phyloP scores from a whole-genome alignment of 1,140 invertebrate species.

The Charaxes varanes region DNA sequence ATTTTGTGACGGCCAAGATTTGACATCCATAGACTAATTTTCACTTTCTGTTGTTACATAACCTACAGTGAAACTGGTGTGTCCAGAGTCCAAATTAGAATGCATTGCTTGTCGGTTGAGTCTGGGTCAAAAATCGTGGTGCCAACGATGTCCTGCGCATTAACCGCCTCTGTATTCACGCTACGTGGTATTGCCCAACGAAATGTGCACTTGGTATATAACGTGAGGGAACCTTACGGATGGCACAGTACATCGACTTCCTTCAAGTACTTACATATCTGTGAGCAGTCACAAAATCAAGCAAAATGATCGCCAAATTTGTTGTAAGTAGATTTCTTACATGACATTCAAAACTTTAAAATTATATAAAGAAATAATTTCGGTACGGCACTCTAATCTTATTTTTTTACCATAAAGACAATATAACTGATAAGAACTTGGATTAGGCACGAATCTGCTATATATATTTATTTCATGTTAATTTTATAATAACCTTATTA shows the following conservation, averaged over 20 bases:
- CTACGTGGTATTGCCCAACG: slow-evolving; percentile 49
- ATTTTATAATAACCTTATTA: too few relatives aligned
- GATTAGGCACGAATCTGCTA: too few relatives aligned
- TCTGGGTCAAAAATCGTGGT: slow-evolving; percentile 57
- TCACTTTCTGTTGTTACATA: slow-evolving; percentile 53
- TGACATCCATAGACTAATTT: too few relatives aligned
- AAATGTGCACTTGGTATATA: slow-evolving; percentile 53
- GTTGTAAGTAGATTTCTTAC: slow-evolving; percentile 62
- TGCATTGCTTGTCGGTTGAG: slow-evolving; percentile 39
- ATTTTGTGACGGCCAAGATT: too few relatives aligned
- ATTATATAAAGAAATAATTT: too few relatives aligned
- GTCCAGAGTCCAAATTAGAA: slow-evolving; percentile 60
- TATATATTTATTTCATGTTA: too few relatives aligned
- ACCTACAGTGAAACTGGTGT: slow-evolving; percentile 54
- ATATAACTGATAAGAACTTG: too few relatives aligned
- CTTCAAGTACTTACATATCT: slow-evolving; percentile 34
- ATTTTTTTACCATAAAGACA: too few relatives aligned
- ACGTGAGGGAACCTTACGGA: slow-evolving; percentile 40
- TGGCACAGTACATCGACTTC: slow-evolving; percentile 52
- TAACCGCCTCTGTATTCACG: slow-evolving; percentile 31
- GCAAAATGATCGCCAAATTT: slow-evolving; percentile 76
- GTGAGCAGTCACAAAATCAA: slow-evolving; percentile 62
- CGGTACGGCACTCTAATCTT: too few relatives aligned
- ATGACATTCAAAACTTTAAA: too few relatives aligned
- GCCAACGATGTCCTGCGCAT: slow-evolving; percentile 48